A percentile compares a stretch with the other conserved stretches of the same genome.
phyloP scores from a whole-genome alignment of 1,140 invertebrate species.

The Leptonema lineaticorne region DNA sequence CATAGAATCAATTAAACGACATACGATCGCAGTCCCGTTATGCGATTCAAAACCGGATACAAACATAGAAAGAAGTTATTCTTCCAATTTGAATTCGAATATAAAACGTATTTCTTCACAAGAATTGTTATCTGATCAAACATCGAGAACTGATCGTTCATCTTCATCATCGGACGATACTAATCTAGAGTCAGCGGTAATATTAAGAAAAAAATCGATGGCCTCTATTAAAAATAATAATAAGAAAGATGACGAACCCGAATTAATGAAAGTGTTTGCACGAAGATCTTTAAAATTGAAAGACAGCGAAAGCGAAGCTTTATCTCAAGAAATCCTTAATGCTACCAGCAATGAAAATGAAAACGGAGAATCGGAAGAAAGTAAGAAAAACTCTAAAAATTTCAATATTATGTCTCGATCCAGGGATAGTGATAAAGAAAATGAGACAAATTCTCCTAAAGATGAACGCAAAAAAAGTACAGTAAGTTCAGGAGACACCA shows the following conservation, averaged over 20 bases:
- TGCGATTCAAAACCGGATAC: conserved; percentile 16
- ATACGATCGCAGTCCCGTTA: not conserved
- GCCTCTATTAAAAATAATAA: conserved; percentile 44
- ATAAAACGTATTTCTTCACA: conserved; percentile 37
- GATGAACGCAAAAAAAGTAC: conserved; percentile 44
- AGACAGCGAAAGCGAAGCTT: conserved; percentile 63
- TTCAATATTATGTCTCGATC: conserved; percentile 58
- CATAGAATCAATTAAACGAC: conserved; percentile 26
- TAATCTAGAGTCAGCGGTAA: conserved; percentile 52
- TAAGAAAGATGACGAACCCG: conserved; percentile 67
- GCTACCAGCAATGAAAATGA: conserved; percentile 31
- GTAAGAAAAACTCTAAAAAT: conserved; percentile 41
- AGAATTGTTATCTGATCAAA: conserved; percentile 38
- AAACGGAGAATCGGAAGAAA: conserved; percentile 36
- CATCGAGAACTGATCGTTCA: conserved; percentile 33
- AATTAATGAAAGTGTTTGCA: conserved; percentile 78
- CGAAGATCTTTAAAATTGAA: conserved; percentile 73
- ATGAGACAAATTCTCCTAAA: conserved; percentile 54
- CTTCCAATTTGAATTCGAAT: conserved; percentile 13
- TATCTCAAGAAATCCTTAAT: conserved; percentile 56
- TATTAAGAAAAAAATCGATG: conserved; percentile 56
- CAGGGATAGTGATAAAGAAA: conserved; percentile 68
- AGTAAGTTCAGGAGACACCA: conserved; percentile 46
- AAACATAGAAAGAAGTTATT: conserved; percentile 16
- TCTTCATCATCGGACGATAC: conserved; percentile 40